Evolutionary conservation across 92 coral and sea anemone species (phyloP), one percentile per base, ranked within the genome.

Genomic region (Zoanthus sociatus): DNA sequence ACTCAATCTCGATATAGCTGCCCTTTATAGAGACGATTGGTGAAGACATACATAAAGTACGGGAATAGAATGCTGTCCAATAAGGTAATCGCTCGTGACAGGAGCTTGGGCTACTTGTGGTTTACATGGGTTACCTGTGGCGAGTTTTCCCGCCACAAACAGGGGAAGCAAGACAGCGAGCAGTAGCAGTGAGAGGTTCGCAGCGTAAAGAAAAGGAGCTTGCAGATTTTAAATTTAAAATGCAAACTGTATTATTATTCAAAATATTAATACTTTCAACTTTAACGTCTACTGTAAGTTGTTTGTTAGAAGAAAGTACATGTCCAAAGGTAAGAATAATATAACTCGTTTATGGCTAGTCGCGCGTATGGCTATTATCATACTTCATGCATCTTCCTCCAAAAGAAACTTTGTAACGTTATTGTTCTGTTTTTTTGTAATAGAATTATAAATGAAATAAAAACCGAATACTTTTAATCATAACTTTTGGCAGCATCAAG

Each of bases 401-500:
- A 20, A 67, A 67, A 67, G 31, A 21, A 7, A 31, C 17, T 33
- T 10, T 9, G 17, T 12, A n/a, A 17, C 9, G 15, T 20, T 11
- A 7, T 20, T 5, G 8, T 48, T n/a, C 15, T 0, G 14, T 46
- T 46, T 16, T 45, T 18, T 76, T 54, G 16, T n/a, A 76, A 33
- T 13, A 6, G 17, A 6, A 26, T 58, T 16, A 30, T 30, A 44
- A 16, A 20, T 20, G 5, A 15, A 20, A 17, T 17, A 16, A 78
- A 26, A 17, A 54, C 3, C 3, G 26, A 7, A 37, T 5, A 3
- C 64, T 53, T 7, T 11, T 48, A 50, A 53, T 18, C 32, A 50
- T 3, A 50, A 17, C 46, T 60, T 46, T 81, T 58, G 45, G 66
- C 85, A 96, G 98, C 91, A 93, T 58, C 89, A 95, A 60, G 94